Evolutionary conservation across 1,140 invertebrate genomes (phyloP).

Genomic region (Anastrepha ludens): DNA sequence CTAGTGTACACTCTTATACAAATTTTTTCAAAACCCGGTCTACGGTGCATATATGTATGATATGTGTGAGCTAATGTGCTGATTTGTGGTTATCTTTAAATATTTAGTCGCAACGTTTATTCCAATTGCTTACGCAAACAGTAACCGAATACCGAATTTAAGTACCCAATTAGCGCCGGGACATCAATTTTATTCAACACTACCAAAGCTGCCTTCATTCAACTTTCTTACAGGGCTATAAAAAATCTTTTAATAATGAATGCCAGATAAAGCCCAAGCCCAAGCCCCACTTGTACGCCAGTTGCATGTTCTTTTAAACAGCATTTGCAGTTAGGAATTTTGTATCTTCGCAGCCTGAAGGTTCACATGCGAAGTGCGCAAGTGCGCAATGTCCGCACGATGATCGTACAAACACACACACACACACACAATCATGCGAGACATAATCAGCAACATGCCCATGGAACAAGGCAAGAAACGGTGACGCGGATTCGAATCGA

Average conservation of each 20-base stretch:
- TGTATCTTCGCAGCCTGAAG: conserved; percentile 50
- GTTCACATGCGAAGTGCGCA: conserved; percentile 51
- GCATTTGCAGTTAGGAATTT: conserved; percentile 54
- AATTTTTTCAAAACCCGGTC: too few relatives aligned
- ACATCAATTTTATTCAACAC: neutral
- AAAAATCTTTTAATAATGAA: conserved; percentile 55
- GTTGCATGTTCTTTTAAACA: conserved; percentile 52
- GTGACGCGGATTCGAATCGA: conserved; percentile 36
- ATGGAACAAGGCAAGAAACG: conserved; percentile 41
- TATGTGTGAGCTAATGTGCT: too few relatives aligned
- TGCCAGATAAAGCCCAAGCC: conserved; percentile 52
- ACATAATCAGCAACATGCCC: conserved; percentile 49
- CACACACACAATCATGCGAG: neutral
- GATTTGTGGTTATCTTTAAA: too few relatives aligned
- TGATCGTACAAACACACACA: neutral
- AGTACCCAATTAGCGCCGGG: neutral
- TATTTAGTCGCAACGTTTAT: too few relatives aligned
- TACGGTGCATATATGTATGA: too few relatives aligned
- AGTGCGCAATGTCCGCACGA: conserved; percentile 51
- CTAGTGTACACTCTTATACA: too few relatives aligned
- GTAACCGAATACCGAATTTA: neutral
- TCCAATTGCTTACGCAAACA: neutral
- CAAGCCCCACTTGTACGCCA: conserved; percentile 41
- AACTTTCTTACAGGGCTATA: conserved; percentile 50
- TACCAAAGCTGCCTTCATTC: neutral